Evolutionary conservation across 2,797 vertebrate species (phyloP), one percentile per base, ranked within the genome.

Genomic region (Iguana delicatissima): DNA sequence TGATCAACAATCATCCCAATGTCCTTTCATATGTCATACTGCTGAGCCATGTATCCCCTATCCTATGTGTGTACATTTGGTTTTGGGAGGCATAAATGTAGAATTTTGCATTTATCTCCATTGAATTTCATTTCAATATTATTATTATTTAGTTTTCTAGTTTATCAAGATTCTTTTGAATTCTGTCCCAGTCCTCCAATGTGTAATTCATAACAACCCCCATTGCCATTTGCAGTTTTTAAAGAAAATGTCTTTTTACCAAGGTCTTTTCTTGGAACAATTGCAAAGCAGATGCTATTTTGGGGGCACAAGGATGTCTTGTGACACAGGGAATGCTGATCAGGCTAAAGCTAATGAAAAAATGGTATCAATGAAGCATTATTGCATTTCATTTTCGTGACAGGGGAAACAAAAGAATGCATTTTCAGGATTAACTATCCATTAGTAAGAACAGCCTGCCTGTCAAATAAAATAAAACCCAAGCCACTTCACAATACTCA

Each of bases 341-440:
- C n/a, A 82, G 38, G 32, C 55, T 82, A 59, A 59, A 82, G n/a
- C 46, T 80, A 52, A 80, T 52, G 29, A n/a, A 22, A 82, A 82
- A 35, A 62, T 38, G 9, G 20, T 24, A 82, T 24, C 80, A 12
- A 26, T 59, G 80, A 82, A 35, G 57, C 55, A 81, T 59, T 35
- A 35, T 20, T 81, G 80, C 52, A 82, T 82, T 82, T 62, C n/a
- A 82, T 24, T 62, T 62, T 62, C 80, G 62, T 59, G 55, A 59
- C 52, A n/a, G 16, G 52, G 67, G 80, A 81, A 81, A 20, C 52
- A 18, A 35, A 82, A 59, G 55, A 82, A 62, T 82, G n/a, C 57
- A 81, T 82, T 82, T 82, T 82, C 32, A 22, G 55, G 80, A 82
- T 82, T 59, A 38, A 38, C 55, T 82, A 82, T 38, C n/a, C 57